Percentiles rank a stretch among this genome's conserved stretches.
Evolutionary conservation across 2,797 vertebrate genomes (phyloP).

Genomic region (Lepus townsendii): DNA sequence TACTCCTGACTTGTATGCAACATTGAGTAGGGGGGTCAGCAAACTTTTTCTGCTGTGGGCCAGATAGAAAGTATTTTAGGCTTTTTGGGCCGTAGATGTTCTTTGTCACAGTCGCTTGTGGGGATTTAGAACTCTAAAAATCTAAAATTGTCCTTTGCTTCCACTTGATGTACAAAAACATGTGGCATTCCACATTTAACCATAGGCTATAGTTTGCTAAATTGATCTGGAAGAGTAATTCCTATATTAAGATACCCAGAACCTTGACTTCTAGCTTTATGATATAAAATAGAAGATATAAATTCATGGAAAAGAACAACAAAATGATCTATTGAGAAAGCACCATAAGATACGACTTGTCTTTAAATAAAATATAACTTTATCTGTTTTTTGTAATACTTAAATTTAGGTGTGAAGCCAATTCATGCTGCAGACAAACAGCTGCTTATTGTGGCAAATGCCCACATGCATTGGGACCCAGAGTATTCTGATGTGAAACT

Average conservation of each 20-base stretch:
- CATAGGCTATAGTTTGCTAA: not conserved
- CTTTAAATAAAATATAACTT: conserved; percentile 59
- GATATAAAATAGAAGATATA: conserved; percentile 13
- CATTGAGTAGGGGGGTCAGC: not conserved
- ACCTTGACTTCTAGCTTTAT: conserved; percentile 30
- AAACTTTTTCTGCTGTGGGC: not conserved
- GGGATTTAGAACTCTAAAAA: not conserved
- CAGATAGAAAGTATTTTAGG: conserved; percentile 46
- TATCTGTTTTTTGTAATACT: conserved; percentile 42
- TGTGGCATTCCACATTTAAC: conserved; percentile 24
- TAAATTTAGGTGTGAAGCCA: conserved; percentile 91
- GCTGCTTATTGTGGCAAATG: conserved; percentile 96
- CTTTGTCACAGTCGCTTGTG: not conserved
- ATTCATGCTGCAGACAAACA: conserved; percentile 93
- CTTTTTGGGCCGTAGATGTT: not conserved
- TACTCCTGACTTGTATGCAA: conserved; percentile 6
- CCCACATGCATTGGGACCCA: conserved; percentile 99
- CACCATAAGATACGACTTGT: conserved; percentile 17
- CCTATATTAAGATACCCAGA: conserved; percentile 35
- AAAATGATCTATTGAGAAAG: conserved; percentile 48
- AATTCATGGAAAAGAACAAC: conserved; percentile 45
- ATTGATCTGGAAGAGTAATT: not conserved
- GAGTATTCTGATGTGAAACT: conserved; percentile 99
- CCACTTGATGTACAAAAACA: not conserved
- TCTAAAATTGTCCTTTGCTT: conserved; percentile 19